phyloP scores from a whole-genome alignment of 2,888 invertebrate species.

The Agrochola macilenta region DNA sequence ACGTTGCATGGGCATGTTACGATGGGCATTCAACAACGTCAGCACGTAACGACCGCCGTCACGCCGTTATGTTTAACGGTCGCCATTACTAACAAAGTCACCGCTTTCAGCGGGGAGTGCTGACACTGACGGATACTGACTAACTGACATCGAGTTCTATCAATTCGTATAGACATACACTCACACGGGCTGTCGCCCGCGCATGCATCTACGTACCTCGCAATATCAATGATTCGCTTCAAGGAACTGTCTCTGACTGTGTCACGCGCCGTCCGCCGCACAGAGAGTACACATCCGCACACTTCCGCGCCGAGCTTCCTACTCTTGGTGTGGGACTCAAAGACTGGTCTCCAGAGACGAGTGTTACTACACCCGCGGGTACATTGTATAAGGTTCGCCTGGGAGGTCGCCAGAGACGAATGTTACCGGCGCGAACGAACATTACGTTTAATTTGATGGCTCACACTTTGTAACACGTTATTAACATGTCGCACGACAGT shows the following conservation, averaged over 20 bases:
- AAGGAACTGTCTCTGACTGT: neutral
- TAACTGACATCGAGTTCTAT: neutral
- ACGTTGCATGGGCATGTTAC: neutral
- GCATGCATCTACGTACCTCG: no score
- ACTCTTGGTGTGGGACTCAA: neutral
- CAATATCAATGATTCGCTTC: no score
- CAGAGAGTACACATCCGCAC: neutral
- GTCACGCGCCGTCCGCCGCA: neutral
- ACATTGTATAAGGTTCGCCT: neutral
- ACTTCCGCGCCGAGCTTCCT: neutral
- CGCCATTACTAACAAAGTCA: conserved; percentile 9
- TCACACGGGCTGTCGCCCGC: neutral
- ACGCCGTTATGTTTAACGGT: conserved; percentile 12
- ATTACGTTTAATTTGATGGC: conserved; percentile 46
- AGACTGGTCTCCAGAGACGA: conserved; percentile 7
- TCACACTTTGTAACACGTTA: conserved; percentile 15
- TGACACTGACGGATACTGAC: neutral
- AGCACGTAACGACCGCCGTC: neutral
- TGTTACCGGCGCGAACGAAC: conserved; percentile 20
- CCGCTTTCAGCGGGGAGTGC: neutral
- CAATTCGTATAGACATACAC: neutral
- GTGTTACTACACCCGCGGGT: conserved; percentile 5
- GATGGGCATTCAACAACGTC: neutral
- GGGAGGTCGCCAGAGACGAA: conserved; percentile 1
- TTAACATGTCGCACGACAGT: neutral